phyloP scores from a whole-genome alignment of 2,113 vertebrate species.

The Epinephelus cyanopodus region DNA sequence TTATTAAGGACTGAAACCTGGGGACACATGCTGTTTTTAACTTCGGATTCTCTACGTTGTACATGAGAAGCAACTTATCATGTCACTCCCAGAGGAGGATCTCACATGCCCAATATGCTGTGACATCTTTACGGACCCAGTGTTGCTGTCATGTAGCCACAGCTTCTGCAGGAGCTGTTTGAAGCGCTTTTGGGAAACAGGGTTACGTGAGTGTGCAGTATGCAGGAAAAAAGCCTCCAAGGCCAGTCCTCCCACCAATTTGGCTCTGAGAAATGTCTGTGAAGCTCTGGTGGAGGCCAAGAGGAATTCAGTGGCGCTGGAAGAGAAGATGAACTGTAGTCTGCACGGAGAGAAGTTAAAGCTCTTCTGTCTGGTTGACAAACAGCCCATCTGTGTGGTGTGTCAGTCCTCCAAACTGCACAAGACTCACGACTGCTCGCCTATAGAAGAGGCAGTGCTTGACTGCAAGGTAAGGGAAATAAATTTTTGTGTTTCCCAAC shows the following conservation, averaged over 20 bases:
- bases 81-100: constrained; percentile 81
- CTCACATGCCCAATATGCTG: constrained; percentile 82
- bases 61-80: constrained; percentile 24
- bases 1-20: constrained; percentile 17
- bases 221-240: constrained; percentile 77
- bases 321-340: constrained; percentile 66
- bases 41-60: constrained; percentile 30
- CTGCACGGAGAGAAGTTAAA: constrained; percentile 81
- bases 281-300: constrained; percentile 71
- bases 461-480: constrained; percentile 80
- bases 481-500: neutral
- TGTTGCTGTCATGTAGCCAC: constrained; percentile 82
- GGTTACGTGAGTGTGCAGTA: constrained; percentile 73
- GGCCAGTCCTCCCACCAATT: constrained; percentile 72
- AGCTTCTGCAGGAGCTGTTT: constrained; percentile 79
- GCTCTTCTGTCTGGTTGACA: constrained; percentile 82
- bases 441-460: constrained; percentile 75
- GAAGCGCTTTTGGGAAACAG: constrained; percentile 72
- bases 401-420: constrained; percentile 81
- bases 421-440: constrained; percentile 77
- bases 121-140: constrained; percentile 75
- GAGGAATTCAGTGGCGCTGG: constrained; percentile 31
- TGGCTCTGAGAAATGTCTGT: constrained; percentile 84
- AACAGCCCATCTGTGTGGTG: constrained; percentile 82
- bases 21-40: constrained; percentile 13